Evolutionary conservation across 2,797 vertebrate species (phyloP).

Genomic region (Adelosebastes latens): DNA sequence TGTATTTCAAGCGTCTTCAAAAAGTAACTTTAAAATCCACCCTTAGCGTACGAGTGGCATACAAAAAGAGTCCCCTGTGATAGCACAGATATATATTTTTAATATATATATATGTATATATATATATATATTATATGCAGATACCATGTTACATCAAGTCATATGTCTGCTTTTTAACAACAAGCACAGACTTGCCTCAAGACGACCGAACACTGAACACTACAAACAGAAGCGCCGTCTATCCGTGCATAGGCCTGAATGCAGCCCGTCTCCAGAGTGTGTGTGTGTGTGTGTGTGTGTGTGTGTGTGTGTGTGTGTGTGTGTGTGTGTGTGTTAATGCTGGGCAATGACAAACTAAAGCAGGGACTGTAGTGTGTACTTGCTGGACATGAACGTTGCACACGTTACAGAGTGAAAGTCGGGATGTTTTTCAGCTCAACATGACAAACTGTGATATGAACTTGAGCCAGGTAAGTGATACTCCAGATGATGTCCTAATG

Average conservation of each 20-base stretch:
- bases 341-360: conserved; percentile 42
- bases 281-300: neutral
- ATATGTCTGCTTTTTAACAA: conserved; percentile 43
- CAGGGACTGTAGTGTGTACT: conserved; percentile 40
- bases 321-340: conserved; percentile 8
- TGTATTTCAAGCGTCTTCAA: conserved; percentile 53
- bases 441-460: neutral
- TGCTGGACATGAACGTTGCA: conserved; percentile 20
- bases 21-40: conserved; percentile 64
- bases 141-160: conserved; percentile 65
- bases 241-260: conserved; percentile 57
- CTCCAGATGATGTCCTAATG: conserved; percentile 15
- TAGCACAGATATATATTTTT: conserved; percentile 52
- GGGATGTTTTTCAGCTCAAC: neutral
- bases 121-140: conserved; percentile 60
- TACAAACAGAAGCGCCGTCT: conserved; percentile 51
- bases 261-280: conserved; percentile 55
- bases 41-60: conserved; percentile 50
- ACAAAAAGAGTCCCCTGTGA: conserved; percentile 66
- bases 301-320: neutral
- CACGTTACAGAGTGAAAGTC: neutral
- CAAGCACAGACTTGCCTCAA: conserved; percentile 54
- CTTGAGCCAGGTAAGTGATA: conserved; percentile 10
- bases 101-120: neutral
- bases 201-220: conserved; percentile 52